Evolutionary conservation across 2,888 invertebrate genomes (phyloP).

Genomic region (Teleiodes luculella): DNA sequence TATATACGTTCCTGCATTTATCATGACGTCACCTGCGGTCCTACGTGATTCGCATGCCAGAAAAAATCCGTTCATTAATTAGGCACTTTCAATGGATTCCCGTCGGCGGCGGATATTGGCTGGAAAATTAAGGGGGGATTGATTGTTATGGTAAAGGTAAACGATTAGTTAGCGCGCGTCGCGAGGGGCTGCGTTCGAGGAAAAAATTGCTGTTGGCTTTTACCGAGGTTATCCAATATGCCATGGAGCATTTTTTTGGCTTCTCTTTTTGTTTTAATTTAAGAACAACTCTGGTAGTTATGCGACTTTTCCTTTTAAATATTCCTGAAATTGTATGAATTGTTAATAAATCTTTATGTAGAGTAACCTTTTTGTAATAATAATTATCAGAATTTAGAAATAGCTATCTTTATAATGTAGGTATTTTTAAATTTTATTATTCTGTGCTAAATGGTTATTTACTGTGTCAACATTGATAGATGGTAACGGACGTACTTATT

Average conservation of each 20-base stretch:
- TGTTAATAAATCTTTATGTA: no score
- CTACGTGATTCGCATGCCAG: constrained; percentile 53
- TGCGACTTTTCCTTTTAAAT: no score
- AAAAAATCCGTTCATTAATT: constrained; percentile 67
- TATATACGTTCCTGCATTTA: constrained; percentile 48
- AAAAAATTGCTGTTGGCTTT: neutral
- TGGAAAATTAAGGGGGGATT: constrained; percentile 60
- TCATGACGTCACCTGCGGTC: constrained; percentile 59
- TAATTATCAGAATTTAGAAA: no score
- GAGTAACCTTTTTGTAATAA: no score
- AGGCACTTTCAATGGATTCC: constrained; percentile 62
- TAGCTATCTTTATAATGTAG: no score
- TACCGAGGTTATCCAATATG: neutral
- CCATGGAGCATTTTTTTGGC: constrained; percentile 8
- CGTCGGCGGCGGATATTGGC: constrained; percentile 52
- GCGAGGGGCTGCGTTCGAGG: neutral
- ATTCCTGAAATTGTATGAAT: no score
- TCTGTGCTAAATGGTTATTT: no score
- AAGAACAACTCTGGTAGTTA: neutral
- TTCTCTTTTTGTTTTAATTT: constrained; percentile 16
- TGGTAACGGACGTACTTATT: no score
- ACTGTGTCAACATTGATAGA: no score
- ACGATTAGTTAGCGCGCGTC: constrained; percentile 41
- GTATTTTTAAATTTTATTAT: no score
- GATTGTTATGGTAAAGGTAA: constrained; percentile 52